phyloP scores from a whole-genome alignment of 1,140 invertebrate species.

The Aphidius ervi region DNA sequence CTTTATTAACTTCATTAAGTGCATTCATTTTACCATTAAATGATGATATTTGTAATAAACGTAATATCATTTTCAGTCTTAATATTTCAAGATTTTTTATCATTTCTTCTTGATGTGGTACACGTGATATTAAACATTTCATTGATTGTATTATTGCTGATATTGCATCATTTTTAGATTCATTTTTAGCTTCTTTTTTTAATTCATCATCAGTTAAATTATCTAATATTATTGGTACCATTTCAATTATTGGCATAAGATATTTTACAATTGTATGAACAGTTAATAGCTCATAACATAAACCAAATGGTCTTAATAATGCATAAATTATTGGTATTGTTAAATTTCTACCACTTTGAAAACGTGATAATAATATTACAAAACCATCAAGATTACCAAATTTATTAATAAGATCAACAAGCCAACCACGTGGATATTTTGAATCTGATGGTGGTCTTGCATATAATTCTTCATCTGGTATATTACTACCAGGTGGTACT shows the following conservation, averaged over 20 bases:
- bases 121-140: conserved; percentile 78
- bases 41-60: conserved; percentile 92
- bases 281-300: conserved; percentile 88
- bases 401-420: conserved; percentile 92
- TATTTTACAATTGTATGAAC: conserved; percentile 87
- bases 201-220: conserved; percentile 95
- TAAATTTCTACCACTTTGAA: conserved; percentile 70
- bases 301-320: conserved; percentile 85
- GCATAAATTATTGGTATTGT: conserved; percentile 78
- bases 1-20: conserved; percentile 97
- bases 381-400: conserved; percentile 90
- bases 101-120: conserved; percentile 77
- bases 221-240: conserved; percentile 86
- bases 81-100: conserved; percentile 91
- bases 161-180: conserved; percentile 89
- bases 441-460: conserved; percentile 74
- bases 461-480: conserved; percentile 73
- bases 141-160: conserved; percentile 85
- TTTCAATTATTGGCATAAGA: conserved; percentile 89
- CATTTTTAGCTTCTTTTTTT: conserved; percentile 94
- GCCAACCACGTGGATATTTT: conserved; percentile 81
- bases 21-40: conserved; percentile 99
- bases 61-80: conserved; percentile 92
- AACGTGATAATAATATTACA: conserved; percentile 80
- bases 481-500: conserved; percentile 60